These are phyloP conservation scores for Enteromius paludinosus DNA, from an alignment of 2,797 vertebrate species.

Conservation along the genomic window DNA sequence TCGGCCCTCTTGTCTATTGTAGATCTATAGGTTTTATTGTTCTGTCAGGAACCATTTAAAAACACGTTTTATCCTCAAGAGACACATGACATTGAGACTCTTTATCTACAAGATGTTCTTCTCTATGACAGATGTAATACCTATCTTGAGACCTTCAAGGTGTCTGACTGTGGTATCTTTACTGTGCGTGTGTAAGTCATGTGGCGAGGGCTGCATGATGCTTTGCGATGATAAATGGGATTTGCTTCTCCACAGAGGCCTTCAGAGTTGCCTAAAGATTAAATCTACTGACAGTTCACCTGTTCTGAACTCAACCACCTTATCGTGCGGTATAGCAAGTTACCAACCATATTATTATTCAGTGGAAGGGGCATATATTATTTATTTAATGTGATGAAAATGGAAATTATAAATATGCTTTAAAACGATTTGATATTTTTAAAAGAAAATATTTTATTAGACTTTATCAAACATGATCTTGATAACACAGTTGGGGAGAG, in stretches of 20 bases:
- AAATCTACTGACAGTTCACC: constrained; percentile 50
- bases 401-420: neutral
- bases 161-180: constrained; percentile 48
- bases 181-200: constrained; percentile 21
- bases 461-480: neutral
- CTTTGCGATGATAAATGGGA: constrained; percentile 54
- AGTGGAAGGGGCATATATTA: neutral
- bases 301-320: neutral
- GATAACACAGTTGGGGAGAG: neutral
- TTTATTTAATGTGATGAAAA: neutral
- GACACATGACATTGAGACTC: constrained; percentile 32
- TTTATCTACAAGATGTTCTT: constrained; percentile 42
- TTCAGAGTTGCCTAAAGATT: constrained; percentile 35
- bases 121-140: constrained; percentile 51
- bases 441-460: too few species aligned
- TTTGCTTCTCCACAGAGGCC: constrained; percentile 51
- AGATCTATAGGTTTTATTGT: constrained; percentile 8
- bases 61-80: constrained; percentile 20
- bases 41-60: constrained; percentile 11
- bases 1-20: neutral
- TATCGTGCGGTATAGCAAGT: neutral
- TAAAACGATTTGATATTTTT: neutral
- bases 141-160: constrained; percentile 56
- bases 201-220: constrained; percentile 44
- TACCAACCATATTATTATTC: neutral